These are phyloP conservation scores for Drosophila quinaria DNA, from an alignment of 2,888 invertebrate genomes.

Conservation along the genomic window DNA sequence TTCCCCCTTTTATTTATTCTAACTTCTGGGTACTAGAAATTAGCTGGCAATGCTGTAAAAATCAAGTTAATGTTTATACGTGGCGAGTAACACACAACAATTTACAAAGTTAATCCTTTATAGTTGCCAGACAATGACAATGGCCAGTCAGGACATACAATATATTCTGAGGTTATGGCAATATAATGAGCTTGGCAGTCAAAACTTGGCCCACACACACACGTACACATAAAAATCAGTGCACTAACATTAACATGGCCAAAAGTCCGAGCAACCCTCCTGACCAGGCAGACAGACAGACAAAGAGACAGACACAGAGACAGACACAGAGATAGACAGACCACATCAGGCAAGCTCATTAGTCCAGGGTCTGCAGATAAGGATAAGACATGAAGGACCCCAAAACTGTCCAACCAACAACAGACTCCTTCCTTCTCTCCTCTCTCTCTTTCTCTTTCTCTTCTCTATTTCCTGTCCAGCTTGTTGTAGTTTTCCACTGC, in stretches of 20 bases:
- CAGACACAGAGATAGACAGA: conserved; percentile 5
- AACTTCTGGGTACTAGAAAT: conserved; percentile 43
- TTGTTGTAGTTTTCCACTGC: conserved; percentile 75
- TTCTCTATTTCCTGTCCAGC: background rate
- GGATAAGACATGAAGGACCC: conserved; percentile 57
- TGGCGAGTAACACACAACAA: conserved; percentile 45
- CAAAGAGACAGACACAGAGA: background rate
- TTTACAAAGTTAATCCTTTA: conserved; percentile 74
- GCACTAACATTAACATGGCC: conserved; percentile 75
- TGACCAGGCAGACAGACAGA: conserved; percentile 25
- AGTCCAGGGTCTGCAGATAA: conserved; percentile 70
- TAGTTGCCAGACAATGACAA: conserved; percentile 56
- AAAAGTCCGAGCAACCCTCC: conserved; percentile 46
- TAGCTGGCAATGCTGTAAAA: conserved; percentile 64
- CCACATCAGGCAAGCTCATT: conserved; percentile 67
- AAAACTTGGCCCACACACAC: conserved; percentile 14
- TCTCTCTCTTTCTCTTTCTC: background rate
- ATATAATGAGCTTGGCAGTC: conserved; percentile 81
- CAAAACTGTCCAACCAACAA: conserved; percentile 36
- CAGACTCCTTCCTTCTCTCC: conserved; percentile 4
- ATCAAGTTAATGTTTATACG: conserved; percentile 70
- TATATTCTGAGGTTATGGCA: conserved; percentile 76
- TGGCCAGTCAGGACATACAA: conserved; percentile 28
- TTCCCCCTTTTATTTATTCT: background rate
- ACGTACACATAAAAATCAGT: conserved; percentile 65